Conservation (phyloP, 2,888 invertebrate genomes). For the Clistopyga incitator region DNA sequence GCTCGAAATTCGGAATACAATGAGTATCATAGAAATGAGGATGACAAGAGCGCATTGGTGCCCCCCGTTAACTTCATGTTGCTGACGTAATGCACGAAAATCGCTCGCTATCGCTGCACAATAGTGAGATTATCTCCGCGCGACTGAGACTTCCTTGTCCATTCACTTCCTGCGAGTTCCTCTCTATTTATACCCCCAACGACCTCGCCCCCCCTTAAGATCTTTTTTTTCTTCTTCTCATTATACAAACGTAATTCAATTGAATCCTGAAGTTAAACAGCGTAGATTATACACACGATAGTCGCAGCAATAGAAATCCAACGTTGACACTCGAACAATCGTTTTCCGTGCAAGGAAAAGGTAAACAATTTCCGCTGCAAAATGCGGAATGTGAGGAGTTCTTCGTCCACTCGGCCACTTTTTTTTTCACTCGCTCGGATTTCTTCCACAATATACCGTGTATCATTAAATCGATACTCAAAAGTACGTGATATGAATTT, state of each 20-base stretch:
- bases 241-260: neutral
- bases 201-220: neutral
- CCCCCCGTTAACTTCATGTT: slow-evolving; percentile 33
- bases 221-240: neutral
- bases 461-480: too few species aligned
- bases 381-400: too few species aligned
- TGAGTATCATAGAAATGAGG: neutral
- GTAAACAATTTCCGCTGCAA: neutral
- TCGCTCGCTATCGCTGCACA: neutral
- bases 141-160: slow-evolving; percentile 1
- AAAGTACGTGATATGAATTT: too few species aligned
- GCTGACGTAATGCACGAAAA: neutral
- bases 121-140: neutral
- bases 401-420: too few species aligned
- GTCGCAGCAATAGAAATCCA: neutral
- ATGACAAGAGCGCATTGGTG: neutral
- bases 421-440: too few species aligned
- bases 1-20: neutral
- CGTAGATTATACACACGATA: neutral
- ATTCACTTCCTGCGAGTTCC: neutral
- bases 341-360: neutral
- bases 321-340: neutral
- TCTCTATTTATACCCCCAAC: slow-evolving; percentile 19
- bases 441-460: too few species aligned
- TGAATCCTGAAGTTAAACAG: neutral